Percentiles rank a stretch among this genome's conserved stretches.
These are phyloP conservation scores for Andrena flavipes DNA, from an alignment of 2,888 invertebrate genomes.

Conservation along the genomic window DNA sequence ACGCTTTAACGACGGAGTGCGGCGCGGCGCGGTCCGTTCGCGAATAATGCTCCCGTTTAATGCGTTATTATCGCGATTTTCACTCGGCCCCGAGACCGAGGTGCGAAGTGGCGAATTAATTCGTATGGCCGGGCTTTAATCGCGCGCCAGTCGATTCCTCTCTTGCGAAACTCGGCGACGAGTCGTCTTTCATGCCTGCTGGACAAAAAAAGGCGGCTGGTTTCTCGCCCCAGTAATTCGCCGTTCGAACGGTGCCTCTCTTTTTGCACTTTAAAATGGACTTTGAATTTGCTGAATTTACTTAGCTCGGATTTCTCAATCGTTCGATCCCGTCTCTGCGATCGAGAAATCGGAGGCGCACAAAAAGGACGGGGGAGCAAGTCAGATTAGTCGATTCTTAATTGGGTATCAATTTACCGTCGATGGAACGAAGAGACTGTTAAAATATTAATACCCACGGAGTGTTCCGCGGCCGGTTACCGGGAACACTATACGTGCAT, in stretches of 20 bases:
- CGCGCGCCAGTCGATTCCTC: constrained; percentile 18
- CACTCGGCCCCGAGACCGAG: constrained; percentile 36
- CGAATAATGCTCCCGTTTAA: constrained; percentile 65
- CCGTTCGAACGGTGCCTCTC: neutral
- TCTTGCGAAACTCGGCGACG: constrained; percentile 33
- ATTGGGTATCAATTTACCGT: constrained; percentile 55
- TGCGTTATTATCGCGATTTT: constrained; percentile 64
- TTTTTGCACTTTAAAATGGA: neutral
- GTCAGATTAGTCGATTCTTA: constrained; percentile 23
- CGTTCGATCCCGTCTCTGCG: neutral
- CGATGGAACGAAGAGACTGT: constrained; percentile 11
- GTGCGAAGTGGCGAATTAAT: constrained; percentile 69
- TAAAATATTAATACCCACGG: constrained; percentile 54
- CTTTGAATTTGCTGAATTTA: neutral
- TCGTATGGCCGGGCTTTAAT: constrained; percentile 37
- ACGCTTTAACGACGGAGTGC: constrained; percentile 46
- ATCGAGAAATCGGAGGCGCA: too few species aligned
- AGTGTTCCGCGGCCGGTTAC: constrained; percentile 6
- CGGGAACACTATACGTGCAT: constrained; percentile 26
- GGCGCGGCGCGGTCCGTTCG: constrained; percentile 38
- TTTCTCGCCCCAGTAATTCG: neutral
- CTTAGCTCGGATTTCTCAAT: neutral
- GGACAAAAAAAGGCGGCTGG: constrained; percentile 1
- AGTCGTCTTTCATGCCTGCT: neutral
- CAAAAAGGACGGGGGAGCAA: neutral